A percentile compares a stretch with the other conserved stretches of the same genome.
phyloP scores from a whole-genome alignment of 2,888 invertebrate genomes.

The Drosophila suboccidentalis region DNA sequence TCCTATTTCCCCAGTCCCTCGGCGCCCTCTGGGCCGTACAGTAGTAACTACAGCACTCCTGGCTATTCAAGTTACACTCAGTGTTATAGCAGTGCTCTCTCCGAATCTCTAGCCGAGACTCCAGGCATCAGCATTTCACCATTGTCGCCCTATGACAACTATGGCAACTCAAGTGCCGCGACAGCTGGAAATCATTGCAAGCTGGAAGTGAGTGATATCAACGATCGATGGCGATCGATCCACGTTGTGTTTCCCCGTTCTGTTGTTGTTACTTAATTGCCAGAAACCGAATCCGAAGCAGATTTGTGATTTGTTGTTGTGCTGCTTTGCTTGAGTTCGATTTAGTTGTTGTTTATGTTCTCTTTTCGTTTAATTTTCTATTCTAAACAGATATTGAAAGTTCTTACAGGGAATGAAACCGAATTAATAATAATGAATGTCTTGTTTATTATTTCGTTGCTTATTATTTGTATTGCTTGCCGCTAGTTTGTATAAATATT shows the following conservation, averaged over 20 bases:
- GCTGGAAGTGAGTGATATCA: slow-evolving; percentile 79
- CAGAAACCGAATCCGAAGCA: slow-evolving; percentile 23
- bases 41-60: slow-evolving; percentile 46
- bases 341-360: slow-evolving; percentile 19
- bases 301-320: slow-evolving; percentile 47
- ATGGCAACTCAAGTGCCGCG: slow-evolving; percentile 22
- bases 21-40: slow-evolving; percentile 46
- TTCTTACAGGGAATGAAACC: slow-evolving; percentile 44
- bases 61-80: slow-evolving; percentile 60
- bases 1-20: slow-evolving; percentile 59
- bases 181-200: slow-evolving; percentile 66
- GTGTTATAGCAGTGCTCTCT: slow-evolving; percentile 75
- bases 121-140: slow-evolving; percentile 80
- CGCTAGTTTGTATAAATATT: background rate
- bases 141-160: slow-evolving; percentile 45
- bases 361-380: slow-evolving; percentile 6
- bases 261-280: slow-evolving; percentile 31
- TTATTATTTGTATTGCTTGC: slow-evolving; percentile 6
- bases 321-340: slow-evolving; percentile 52
- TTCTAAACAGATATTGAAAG: slow-evolving; percentile 6
- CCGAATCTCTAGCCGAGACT: slow-evolving; percentile 80
- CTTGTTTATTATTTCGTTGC: slow-evolving; percentile 1
- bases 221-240: background rate
- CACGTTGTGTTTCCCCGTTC: slow-evolving; percentile 2
- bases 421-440: slow-evolving; percentile 5